Percentiles rank a stretch among this genome's conserved stretches.
Evolutionary conservation across 2,113 vertebrate species (phyloP).

Genomic region (Scomber japonicus): DNA sequence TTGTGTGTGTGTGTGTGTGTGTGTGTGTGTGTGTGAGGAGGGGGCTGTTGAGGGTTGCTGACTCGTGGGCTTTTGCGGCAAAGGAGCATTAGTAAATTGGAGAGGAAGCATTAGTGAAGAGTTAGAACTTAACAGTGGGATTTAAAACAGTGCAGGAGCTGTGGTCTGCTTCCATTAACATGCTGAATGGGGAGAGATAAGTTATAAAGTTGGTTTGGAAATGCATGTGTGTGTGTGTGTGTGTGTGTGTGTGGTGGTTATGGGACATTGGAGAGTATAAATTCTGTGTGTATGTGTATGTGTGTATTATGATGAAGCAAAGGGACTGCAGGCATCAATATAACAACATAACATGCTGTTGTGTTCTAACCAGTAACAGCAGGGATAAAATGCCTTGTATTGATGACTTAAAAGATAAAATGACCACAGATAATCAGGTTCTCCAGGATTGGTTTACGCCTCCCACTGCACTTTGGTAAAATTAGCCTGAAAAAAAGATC

Average conservation of each 20-base stretch:
- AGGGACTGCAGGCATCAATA: constrained; percentile 34
- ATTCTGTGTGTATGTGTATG: constrained; percentile 12
- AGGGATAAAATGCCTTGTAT: constrained; percentile 47
- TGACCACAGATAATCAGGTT: constrained; percentile 65
- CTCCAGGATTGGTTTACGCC: constrained; percentile 68
- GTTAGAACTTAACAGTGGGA: constrained; percentile 58
- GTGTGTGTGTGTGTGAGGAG: constrained; percentile 11
- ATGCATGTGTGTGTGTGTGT: constrained; percentile 10
- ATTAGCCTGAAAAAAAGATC: constrained; percentile 49
- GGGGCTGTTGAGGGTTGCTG: constrained; percentile 63
- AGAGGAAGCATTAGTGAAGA: constrained; percentile 72
- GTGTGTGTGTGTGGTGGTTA: constrained; percentile 3
- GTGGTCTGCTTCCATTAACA: constrained; percentile 75
- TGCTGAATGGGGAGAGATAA: constrained; percentile 45
- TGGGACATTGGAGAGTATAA: constrained; percentile 23
- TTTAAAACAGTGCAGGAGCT: constrained; percentile 61
- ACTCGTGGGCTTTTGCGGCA: constrained; percentile 70
- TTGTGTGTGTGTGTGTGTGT: constrained; percentile 35
- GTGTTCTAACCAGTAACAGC: constrained; percentile 25
- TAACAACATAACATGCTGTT: constrained; percentile 38
- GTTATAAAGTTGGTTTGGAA: constrained; percentile 61
- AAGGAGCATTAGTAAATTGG: constrained; percentile 78
- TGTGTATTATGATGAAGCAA: not conserved
- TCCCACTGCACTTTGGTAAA: constrained; percentile 69
- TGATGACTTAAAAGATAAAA: constrained; percentile 66